Evolutionary conservation across 2,797 vertebrate species (phyloP).

Genomic region (Typhlichthys subterraneus): DNA sequence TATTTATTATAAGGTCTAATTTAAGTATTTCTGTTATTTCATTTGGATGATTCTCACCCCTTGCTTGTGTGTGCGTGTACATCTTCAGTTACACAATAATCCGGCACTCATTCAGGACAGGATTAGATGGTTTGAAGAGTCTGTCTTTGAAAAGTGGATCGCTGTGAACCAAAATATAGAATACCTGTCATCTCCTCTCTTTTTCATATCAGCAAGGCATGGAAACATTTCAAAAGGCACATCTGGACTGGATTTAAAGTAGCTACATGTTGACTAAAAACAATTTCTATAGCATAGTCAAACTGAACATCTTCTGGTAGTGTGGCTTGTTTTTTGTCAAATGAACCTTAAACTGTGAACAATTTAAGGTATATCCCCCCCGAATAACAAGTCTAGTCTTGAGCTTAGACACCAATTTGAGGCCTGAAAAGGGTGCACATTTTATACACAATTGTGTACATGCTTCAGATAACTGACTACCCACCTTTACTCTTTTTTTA

Average conservation of each 20-base stretch:
- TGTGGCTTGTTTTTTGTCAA: slow-evolving; percentile 47
- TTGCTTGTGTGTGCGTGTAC: slow-evolving; percentile 9
- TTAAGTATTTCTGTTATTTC: background rate
- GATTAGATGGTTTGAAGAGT: slow-evolving; percentile 71
- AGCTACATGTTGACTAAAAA: slow-evolving; percentile 59
- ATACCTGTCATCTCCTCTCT: slow-evolving; percentile 66
- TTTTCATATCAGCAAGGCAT: slow-evolving; percentile 53
- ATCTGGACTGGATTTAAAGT: slow-evolving; percentile 70
- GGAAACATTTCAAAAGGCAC: slow-evolving; percentile 67
- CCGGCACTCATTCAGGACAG: slow-evolving; percentile 69
- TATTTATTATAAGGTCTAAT: no score
- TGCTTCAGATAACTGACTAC: background rate
- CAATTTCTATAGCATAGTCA: slow-evolving; percentile 39
- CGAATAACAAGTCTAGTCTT: slow-evolving; percentile 59
- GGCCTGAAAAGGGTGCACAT: slow-evolving; percentile 22
- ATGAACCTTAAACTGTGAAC: slow-evolving; percentile 51
- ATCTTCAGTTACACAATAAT: slow-evolving; percentile 66
- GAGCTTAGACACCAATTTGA: slow-evolving; percentile 28
- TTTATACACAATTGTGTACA: background rate
- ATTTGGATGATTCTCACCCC: background rate
- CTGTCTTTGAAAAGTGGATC: slow-evolving; percentile 65
- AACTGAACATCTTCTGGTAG: slow-evolving; percentile 33
- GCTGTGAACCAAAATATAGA: slow-evolving; percentile 64
- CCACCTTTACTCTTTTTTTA: background rate
- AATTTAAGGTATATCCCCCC: slow-evolving; percentile 29